Conservation (phyloP, 2,113 vertebrate species). For the Acrocephalus arundinaceus region DNA sequence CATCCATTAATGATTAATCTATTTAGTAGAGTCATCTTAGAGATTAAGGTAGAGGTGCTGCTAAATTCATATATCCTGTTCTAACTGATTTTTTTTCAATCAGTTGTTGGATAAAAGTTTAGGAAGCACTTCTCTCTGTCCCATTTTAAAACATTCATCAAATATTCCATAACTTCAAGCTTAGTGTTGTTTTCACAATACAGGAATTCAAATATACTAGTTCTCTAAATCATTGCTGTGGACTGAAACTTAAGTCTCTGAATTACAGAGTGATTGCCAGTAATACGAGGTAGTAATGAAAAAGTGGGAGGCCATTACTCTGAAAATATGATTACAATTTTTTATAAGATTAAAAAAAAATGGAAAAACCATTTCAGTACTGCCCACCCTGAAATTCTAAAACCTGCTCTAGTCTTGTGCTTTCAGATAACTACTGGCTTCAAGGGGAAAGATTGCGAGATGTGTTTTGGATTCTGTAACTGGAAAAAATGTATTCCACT, state of each 20-base stretch:
- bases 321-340: neutral
- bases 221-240: neutral
- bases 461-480: neutral
- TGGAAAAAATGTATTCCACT: conserved; percentile 15
- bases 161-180: neutral
- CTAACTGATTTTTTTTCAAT: neutral
- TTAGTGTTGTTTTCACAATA: neutral
- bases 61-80: neutral
- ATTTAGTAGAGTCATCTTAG: neutral
- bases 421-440: neutral
- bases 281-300: neutral
- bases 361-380: neutral
- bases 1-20: neutral
- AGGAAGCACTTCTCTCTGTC: neutral
- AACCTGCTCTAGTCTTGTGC: neutral
- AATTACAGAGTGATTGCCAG: neutral
- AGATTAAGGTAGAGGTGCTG: neutral
- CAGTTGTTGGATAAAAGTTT: neutral
- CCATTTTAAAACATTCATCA: neutral
- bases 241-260: neutral
- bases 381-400: neutral
- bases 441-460: neutral
- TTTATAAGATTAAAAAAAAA: neutral
- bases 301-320: neutral
- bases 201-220: neutral